A percentile compares a stretch with the other conserved stretches of the same genome.
Conservation (phyloP, 37 sponge, comb jelly and placozoan genomes). For the Agelas oroides region DNA sequence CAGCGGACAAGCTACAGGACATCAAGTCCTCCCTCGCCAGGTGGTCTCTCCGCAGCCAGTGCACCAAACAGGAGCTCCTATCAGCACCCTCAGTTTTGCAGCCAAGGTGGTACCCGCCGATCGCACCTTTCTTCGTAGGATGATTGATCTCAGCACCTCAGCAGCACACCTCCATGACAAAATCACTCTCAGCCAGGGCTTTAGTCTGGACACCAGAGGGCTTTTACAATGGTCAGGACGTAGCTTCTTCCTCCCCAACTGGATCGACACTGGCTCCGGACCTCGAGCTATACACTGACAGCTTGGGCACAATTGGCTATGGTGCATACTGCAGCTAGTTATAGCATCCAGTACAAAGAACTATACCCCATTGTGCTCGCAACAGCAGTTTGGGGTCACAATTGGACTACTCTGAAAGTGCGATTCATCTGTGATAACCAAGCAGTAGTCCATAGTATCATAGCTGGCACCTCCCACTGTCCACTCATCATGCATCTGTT, state of each 20-base stretch:
- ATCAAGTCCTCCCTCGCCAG: neutral
- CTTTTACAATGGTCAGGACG: neutral
- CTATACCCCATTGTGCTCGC: conserved; percentile 17
- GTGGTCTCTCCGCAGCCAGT: neutral
- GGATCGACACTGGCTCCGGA: neutral
- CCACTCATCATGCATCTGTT: conserved; percentile 24
- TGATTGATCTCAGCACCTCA: conserved; percentile 3
- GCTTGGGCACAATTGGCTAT: conserved; percentile 31
- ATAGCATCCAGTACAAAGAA: conserved; percentile 9
- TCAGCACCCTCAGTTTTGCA: conserved; percentile 17
- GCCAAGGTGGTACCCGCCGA: conserved; percentile 17
- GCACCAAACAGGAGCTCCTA: conserved; percentile 22
- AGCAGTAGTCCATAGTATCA: conserved; percentile 12
- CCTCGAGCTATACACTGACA: conserved; percentile 1
- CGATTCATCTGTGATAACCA: conserved; percentile 47
- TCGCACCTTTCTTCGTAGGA: conserved; percentile 7
- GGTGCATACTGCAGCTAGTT: conserved; percentile 22
- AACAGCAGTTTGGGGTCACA: conserved; percentile 27
- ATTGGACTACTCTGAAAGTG: conserved; percentile 4
- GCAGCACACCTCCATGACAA: neutral
- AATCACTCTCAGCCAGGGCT: neutral
- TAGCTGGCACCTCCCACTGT: neutral
- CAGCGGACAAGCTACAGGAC: conserved; percentile 2
- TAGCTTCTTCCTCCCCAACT: neutral
- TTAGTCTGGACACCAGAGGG: neutral